Base-by-base conservation (phyloP, 2,113 vertebrate species). In the Callaeas wilsoni region DNA sequence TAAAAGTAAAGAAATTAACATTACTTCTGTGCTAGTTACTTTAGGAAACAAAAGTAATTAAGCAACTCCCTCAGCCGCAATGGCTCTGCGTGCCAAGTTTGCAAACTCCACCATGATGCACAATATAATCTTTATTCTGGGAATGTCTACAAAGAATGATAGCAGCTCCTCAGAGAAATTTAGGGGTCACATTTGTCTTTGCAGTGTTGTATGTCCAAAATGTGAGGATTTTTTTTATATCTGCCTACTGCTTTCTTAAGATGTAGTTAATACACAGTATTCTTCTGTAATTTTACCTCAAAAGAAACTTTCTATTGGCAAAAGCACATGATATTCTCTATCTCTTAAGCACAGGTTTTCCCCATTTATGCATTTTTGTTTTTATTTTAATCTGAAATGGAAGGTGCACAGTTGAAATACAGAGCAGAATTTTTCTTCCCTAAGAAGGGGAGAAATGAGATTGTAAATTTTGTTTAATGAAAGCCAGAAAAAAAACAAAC, bases 371-470 rank as follows among this genome's bases (percentile, higher is more conserved):
- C 22, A 16, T 52, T 92, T 86, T 73, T 88, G 32, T 9, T 85
- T 90, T 92, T 65, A 39, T 84, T 96, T 94, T 69, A 75, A 57
- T 94, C 69, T 73, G 44, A 87, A 77, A 84, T 75, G 16, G 50
- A 70, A 79, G n/a, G 62, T 57, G 23, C 20, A 57, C 12, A 22
- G 20, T 25, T 75, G 44, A 94, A 96, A 93, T 56, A 68, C 32
- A 91, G 84, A 63, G 9, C 13, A 78, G 33, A 4, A 41, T 71
- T 82, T 76, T 67, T 53, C 42, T 57, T 22, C 23, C 27, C 25
- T 70, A 39, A 57, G 41, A 71, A 83, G 3, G 10, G 32, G n/a
- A 83, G 33, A 93, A 83, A 91, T 57, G 20, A 82, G 57, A 69
- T 29, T 84, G 77, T 91, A 84, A 95, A 84, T 77, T 89, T 63